These are phyloP conservation scores for Apomyelois bistriatella DNA, from an alignment of 2,888 invertebrate genomes.

Conservation along the genomic window DNA sequence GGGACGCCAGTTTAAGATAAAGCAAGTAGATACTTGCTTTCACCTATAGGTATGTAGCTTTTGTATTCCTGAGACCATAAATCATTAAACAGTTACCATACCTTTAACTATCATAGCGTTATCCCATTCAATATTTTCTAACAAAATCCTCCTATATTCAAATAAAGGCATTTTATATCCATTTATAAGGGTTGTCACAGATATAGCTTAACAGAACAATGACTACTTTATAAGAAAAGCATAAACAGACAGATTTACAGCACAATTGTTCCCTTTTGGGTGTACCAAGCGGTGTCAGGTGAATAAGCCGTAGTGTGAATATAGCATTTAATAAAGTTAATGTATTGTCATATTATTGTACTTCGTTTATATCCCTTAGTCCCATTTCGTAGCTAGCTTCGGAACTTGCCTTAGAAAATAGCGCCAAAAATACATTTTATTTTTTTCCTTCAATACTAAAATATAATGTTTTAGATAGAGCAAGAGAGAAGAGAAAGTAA, in stretches of 20 bases:
- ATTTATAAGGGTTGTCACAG: slow-evolving; percentile 3
- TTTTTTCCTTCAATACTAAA: too few relatives aligned
- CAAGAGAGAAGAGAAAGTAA: too few relatives aligned
- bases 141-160: neutral
- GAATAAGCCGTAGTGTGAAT: slow-evolving; percentile 8
- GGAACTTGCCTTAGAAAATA: too few relatives aligned
- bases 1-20: too few relatives aligned
- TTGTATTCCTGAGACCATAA: neutral
- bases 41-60: neutral
- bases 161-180: slow-evolving; percentile 5
- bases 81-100: neutral
- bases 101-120: neutral
- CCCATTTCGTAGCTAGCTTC: too few relatives aligned
- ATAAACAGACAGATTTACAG: slow-evolving; percentile 12
- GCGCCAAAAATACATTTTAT: too few relatives aligned
- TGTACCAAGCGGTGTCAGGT: slow-evolving; percentile 3
- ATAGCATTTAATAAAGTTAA: neutral
- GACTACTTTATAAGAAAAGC: slow-evolving; percentile 13
- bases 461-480: too few relatives aligned
- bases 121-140: neutral
- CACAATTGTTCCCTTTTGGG: slow-evolving; percentile 12
- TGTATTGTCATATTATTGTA: slow-evolving; percentile 1
- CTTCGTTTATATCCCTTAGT: neutral
- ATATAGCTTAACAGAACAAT: slow-evolving; percentile 9
- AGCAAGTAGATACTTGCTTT: too few relatives aligned